These are phyloP conservation scores for Hedychridium roseum DNA, from an alignment of 2,888 invertebrate genomes.

Conservation along the genomic window DNA sequence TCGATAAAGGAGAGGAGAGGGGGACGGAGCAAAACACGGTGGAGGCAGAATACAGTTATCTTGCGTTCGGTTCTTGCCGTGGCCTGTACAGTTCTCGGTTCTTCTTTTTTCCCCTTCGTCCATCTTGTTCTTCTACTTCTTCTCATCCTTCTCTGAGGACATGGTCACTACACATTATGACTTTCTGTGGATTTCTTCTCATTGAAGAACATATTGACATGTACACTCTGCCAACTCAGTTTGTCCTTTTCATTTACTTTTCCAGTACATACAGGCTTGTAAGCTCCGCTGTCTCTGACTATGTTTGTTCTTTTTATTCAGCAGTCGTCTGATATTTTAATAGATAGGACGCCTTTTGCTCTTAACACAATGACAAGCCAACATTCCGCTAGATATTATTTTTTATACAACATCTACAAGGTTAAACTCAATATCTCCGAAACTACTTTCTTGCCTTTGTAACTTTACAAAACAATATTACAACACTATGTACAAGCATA, in stretches of 20 bases:
- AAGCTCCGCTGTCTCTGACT: neutral
- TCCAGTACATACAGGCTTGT: too few relatives aligned
- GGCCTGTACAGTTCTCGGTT: neutral
- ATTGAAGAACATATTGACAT: too few relatives aligned
- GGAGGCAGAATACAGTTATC: constrained; percentile 47
- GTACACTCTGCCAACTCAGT: too few relatives aligned
- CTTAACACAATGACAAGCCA: too few relatives aligned
- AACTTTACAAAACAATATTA: too few relatives aligned
- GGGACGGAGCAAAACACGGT: constrained; percentile 35
- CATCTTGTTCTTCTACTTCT: constrained; percentile 20
- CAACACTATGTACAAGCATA: too few relatives aligned
- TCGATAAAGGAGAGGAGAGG: constrained; percentile 8
- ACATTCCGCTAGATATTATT: too few relatives aligned
- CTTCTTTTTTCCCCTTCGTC: constrained; percentile 7
- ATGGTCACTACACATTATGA: constrained; percentile 11
- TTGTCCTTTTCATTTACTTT: too few relatives aligned
- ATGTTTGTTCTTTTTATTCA: neutral
- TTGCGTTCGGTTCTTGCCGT: constrained; percentile 36
- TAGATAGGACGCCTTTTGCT: too few relatives aligned
- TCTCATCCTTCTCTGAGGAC: constrained; percentile 25
- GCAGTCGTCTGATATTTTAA: neutral
- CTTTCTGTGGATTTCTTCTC: constrained; percentile 9
- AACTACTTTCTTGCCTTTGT: too few relatives aligned
- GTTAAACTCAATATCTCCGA: too few relatives aligned
- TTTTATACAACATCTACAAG: too few relatives aligned